A percentile compares a stretch with the other conserved stretches of the same genome.
Evolutionary conservation across 2,797 vertebrate species (phyloP).

Genomic region (Danio kyathit): DNA sequence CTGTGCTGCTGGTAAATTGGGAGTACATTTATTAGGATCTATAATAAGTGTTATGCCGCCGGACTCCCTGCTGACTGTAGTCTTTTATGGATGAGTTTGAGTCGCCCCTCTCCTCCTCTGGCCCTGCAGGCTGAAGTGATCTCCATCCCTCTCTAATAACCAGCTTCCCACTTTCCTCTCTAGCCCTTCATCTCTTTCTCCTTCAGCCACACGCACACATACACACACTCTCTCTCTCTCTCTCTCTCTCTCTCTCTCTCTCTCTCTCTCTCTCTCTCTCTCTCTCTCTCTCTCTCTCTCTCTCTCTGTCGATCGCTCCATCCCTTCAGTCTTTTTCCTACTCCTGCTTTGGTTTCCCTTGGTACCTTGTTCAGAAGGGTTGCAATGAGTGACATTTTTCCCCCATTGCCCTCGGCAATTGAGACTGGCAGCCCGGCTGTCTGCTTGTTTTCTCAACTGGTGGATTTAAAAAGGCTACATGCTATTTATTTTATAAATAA

Average conservation of each 20-base stretch:
- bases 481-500: too few relatives aligned
- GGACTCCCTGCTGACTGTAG: conserved; percentile 45
- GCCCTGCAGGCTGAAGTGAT: conserved; percentile 30
- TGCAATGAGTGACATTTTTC: conserved; percentile 57
- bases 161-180: conserved; percentile 21
- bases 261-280: too few relatives aligned
- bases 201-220: conserved; percentile 38
- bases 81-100: conserved; percentile 45
- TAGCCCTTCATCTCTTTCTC: not conserved
- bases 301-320: conserved; percentile 49
- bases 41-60: conserved; percentile 72
- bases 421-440: conserved; percentile 26
- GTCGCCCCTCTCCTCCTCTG: conserved; percentile 28
- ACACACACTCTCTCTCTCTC: conserved; percentile 11
- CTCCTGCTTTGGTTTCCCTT: conserved; percentile 51
- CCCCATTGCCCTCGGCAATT: conserved; percentile 38
- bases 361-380: conserved; percentile 64
- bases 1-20: conserved; percentile 63
- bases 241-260: too few relatives aligned
- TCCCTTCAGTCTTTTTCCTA: conserved; percentile 16
- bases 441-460: conserved; percentile 33
- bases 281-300: not conserved
- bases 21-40: conserved; percentile 79
- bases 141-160: conserved; percentile 42
- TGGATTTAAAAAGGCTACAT: conserved; percentile 26